Base-by-base conservation (phyloP, 2,797 vertebrate species). In the Epinephelus coioides region DNA sequence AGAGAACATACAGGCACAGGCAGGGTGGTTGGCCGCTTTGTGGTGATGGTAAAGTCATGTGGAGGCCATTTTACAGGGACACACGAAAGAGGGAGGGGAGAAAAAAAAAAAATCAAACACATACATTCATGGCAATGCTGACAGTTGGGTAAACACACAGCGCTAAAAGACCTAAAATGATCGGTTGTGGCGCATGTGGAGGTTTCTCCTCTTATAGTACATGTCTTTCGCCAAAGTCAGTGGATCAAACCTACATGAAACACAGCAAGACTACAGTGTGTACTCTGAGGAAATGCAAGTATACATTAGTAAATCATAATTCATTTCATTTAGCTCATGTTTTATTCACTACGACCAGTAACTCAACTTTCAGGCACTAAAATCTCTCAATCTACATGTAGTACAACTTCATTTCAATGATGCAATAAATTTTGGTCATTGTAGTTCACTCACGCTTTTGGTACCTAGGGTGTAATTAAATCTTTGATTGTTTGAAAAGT, bases 61-160 rank as follows among this genome's bases (percentile, higher is more conserved):
- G 88, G 89, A 93, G 89, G 90, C 84, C 63, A 67, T 89, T 94
- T 94, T 86, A 90, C 88, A 91, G 84, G 66, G 76, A 85, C 73
- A 62, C 63, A 62, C 63, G 57, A 77, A 63, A 86, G 81, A 85
- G 70, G 84, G 82, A 81, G 55, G 65, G 18, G 4, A 21, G 19
- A 44, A 69, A 61, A 71, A 60, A 60, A 21, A 21, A 56, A 79
- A 79, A 71, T 76, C 62, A 83, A 92, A 90, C 82, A 79, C 77
- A 88, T 82, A 82, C 87, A 84, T 83, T 83, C 77, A 67, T 19
- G 75, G 81, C 49, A 51, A 44, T 63, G 76, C 78, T 83, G 88
- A 88, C 88, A 84, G 87, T 79, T 86, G 76, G 46, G 82, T 91
- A 83, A 90, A 91, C 85, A 90, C 49, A 84, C 83, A 60, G 76